Conservation (phyloP, 2,113 vertebrate species). For the Xiphias gladius region DNA sequence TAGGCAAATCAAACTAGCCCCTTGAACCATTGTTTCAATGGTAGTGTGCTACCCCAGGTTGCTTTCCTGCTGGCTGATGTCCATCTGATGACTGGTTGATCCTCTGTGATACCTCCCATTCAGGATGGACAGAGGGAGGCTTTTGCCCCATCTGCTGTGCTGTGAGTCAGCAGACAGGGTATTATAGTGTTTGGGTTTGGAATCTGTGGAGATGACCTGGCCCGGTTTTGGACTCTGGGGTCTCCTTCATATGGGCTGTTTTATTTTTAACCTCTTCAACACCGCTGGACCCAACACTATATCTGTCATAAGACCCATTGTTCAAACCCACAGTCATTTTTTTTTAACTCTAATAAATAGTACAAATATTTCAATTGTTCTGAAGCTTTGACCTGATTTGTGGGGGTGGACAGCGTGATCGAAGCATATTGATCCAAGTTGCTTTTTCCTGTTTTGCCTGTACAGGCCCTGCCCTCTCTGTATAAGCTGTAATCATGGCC, state of each 20-base stretch:
- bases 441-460: slow-evolving; percentile 12
- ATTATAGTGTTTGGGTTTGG: slow-evolving; percentile 57
- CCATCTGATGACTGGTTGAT: slow-evolving; percentile 46
- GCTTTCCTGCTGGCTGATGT: slow-evolving; percentile 58
- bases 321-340: neutral
- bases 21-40: neutral
- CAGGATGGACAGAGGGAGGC: slow-evolving; percentile 45
- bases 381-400: neutral
- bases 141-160: slow-evolving; percentile 34
- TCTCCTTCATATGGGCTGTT: neutral
- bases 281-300: neutral
- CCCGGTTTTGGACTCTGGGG: neutral
- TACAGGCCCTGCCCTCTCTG: slow-evolving; percentile 29
- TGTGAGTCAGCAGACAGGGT: slow-evolving; percentile 67
- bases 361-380: neutral
- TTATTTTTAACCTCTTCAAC: neutral
- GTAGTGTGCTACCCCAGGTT: neutral
- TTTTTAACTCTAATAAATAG: neutral
- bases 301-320: too few relatives aligned
- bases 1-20: neutral
- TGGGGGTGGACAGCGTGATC: neutral
- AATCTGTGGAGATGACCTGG: slow-evolving; percentile 2
- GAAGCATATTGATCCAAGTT: neutral
- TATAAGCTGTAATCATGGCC: slow-evolving; percentile 63
- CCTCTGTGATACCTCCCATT: slow-evolving; percentile 60